phyloP scores from a whole-genome alignment of 2,113 vertebrate genomes.

The Oryzias celebensis region DNA sequence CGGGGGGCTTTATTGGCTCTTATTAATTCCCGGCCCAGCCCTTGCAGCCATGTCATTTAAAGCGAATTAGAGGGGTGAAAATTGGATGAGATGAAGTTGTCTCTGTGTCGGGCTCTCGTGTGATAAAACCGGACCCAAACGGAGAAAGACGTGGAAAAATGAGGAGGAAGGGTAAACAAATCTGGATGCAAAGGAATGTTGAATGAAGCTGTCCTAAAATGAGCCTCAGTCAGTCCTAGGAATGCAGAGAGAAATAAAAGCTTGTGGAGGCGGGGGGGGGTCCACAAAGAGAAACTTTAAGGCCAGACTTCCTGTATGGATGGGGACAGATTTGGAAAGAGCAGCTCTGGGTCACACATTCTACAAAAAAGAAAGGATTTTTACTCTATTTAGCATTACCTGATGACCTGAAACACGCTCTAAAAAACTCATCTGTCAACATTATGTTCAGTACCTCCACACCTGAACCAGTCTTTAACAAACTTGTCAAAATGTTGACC shows the following conservation, averaged over 20 bases:
- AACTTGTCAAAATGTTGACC: conserved; percentile 2
- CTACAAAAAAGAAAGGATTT: conserved; percentile 38
- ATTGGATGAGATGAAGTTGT: conserved; percentile 76
- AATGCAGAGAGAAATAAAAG: conserved; percentile 39
- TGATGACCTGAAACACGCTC: conserved; percentile 15
- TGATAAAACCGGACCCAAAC: conserved; percentile 58
- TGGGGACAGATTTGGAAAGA: conserved; percentile 58
- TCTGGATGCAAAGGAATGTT: conserved; percentile 61
- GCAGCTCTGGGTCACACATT: conserved; percentile 62
- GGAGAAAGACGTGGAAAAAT: conserved; percentile 32
- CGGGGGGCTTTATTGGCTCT: conserved; percentile 72
- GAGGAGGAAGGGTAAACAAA: conserved; percentile 33
- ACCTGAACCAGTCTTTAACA: conserved; percentile 9
- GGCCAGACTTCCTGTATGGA: conserved; percentile 69
- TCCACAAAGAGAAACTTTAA: conserved; percentile 50
- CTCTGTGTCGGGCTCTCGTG: conserved; percentile 46
- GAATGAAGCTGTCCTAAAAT: conserved; percentile 65
- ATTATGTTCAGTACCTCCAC: neutral
- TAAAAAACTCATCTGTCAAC: conserved; percentile 40
- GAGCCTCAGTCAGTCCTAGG: conserved; percentile 55
- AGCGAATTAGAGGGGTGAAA: conserved; percentile 75
- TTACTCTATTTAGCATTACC: neutral
- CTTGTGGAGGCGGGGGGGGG: neutral
- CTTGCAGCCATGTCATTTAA: conserved; percentile 73
- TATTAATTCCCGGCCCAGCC: conserved; percentile 72